Conservation (phyloP, 2,113 vertebrate genomes). For the Ailuropoda melanoleuca region DNA sequence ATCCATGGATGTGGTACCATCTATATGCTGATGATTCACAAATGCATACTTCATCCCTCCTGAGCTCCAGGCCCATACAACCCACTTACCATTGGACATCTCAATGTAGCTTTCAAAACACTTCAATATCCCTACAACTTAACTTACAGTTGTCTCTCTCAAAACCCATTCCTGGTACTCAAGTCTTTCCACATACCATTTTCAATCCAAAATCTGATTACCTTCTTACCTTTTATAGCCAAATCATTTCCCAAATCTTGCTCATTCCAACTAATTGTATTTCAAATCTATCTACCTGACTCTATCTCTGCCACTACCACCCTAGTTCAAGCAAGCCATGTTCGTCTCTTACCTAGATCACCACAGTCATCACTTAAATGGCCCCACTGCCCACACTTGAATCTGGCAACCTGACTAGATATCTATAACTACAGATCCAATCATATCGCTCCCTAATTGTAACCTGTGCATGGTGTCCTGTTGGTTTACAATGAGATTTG, state of each 20-base stretch:
- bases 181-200: neutral
- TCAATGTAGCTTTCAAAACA: neutral
- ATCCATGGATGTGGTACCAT: neutral
- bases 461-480: neutral
- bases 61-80: neutral
- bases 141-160: neutral
- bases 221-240: neutral
- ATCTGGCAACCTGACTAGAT: neutral
- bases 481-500: neutral
- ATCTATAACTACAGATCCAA: neutral
- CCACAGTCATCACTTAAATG: neutral
- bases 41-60: neutral
- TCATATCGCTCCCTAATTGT: neutral
- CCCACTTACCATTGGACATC: neutral
- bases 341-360: neutral
- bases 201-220: neutral
- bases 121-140: neutral
- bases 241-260: neutral
- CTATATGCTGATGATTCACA: neutral
- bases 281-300: neutral
- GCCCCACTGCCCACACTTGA: accelerated
- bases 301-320: neutral
- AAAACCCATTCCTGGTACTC: neutral
- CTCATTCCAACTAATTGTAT: neutral
- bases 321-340: neutral